phyloP scores from a whole-genome alignment of 1,140 invertebrate genomes.

The Trichonephila clavipes region DNA sequence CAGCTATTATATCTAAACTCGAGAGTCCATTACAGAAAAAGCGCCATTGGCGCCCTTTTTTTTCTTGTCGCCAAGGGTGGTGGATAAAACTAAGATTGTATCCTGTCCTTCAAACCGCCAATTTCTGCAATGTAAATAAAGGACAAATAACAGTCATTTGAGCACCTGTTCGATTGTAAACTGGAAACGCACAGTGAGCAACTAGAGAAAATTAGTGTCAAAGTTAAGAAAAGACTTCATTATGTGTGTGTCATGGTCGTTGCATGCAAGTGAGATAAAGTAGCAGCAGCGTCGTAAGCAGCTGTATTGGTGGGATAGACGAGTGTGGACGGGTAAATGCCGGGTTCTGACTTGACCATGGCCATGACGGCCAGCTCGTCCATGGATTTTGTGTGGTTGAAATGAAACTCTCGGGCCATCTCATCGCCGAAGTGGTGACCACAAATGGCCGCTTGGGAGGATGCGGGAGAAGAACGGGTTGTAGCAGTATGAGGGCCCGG shows the following conservation, averaged over 20 bases:
- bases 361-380: slow-evolving; percentile 75
- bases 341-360: slow-evolving; percentile 74
- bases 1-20: too few relatives aligned
- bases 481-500: slow-evolving; percentile 32
- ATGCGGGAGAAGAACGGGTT: background rate
- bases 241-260: slow-evolving; percentile 52
- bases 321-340: slow-evolving; percentile 60
- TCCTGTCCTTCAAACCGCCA: too few relatives aligned
- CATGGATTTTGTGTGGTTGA: slow-evolving; percentile 58
- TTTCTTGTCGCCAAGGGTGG: too few relatives aligned
- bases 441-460: slow-evolving; percentile 16
- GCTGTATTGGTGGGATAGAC: slow-evolving; percentile 61
- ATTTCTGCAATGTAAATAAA: too few relatives aligned
- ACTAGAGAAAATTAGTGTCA: background rate
- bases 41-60: too few relatives aligned
- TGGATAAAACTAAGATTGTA: too few relatives aligned
- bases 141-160: background rate
- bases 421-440: slow-evolving; percentile 44
- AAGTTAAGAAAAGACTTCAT: background rate
- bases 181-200: background rate
- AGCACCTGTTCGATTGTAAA: background rate
- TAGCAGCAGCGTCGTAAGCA: slow-evolving; percentile 61
- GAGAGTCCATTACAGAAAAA: too few relatives aligned
- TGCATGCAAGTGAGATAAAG: slow-evolving; percentile 62
- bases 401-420: slow-evolving; percentile 10